Base-by-base conservation (phyloP, 2,113 vertebrate genomes). In the Nesogale talazaci region DNA sequence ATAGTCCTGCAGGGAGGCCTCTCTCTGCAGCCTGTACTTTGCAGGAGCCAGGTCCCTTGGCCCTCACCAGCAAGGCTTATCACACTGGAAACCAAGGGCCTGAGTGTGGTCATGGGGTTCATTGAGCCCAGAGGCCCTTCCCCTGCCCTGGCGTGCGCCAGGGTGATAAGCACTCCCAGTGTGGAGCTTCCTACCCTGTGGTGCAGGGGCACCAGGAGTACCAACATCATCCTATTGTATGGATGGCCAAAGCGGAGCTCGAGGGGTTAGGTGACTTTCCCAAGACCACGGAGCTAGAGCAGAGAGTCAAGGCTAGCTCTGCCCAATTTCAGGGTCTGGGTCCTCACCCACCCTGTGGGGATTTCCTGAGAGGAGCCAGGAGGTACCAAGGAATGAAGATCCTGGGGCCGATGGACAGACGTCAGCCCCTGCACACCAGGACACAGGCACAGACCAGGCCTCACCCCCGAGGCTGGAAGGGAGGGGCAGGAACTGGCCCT, bases 81-180 rank as follows among this genome's bases (percentile, higher is more conserved):
- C 6, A 52, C 46, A 9, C 46, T 52, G 6, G 46, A 12, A 52
- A 52, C 46, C 46, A 52, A 52, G 14, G 46, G 46, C 14, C 46
- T 52, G 46, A 57, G 4, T 20, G 27, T 65, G 27, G 3, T 17
- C 3, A 0, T 8, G 29, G 23, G 59, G 34, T n/a, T 78, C n/a
- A 1, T 7, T 9, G 23, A 22, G 22, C n/a, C 72, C 40, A n/a
- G 0, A 59, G 74, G 56, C 3, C 29, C 10, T 59, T 38, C 59
- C 74, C 6, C 34, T 75, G 2, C 0, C 19, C 31, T 0, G 2
- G 16, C 34, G 42, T 56, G 5, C 27, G 19, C 9, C 46, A 2
- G 0, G 0, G 14, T n/a, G 38, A 4, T 10, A 42, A 74, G 22
- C 3, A 9, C 25, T 63, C n/a, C 61, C 29, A 17, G 42, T 14